Evolutionary conservation across 1,140 invertebrate species (phyloP), one percentile per base, ranked within the genome.

Genomic region (Macrosteles quadrilineatus): DNA sequence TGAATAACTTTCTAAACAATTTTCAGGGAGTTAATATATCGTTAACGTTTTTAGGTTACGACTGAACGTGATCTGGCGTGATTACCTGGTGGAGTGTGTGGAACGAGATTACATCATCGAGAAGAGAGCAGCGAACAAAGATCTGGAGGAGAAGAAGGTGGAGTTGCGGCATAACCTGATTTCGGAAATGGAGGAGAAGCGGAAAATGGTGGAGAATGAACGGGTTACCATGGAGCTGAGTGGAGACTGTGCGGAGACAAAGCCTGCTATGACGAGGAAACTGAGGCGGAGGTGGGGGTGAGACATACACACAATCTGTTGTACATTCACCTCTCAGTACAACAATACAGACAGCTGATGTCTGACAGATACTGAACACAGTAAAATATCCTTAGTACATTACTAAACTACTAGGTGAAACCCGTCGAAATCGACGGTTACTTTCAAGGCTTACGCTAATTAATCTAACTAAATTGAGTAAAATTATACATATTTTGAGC

Each of bases 71-170:
- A 89, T 96, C 73, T 91, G 93, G 81, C 86, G 87, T 73, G 91
- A 95, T 55, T 92, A 94, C 76, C 87, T 94, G 82, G 86, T 89
- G 6, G 92, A 96, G 73, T 89, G 91, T 75, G 90, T 96, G 2
- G 94, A 98, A 77, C 85, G 87, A 71, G 96, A 98, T 75, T 98
- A 93, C 77, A 83, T 91, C 71, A 86, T 88, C 32, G 97, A 98
- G 78, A 94, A 94, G 78, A 92, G 92, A 80, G 88, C 90, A 29
- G 91, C 95, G 1, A 88, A 86, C 0, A 92, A 94, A 80, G 96
- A 98, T 76, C 96, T 95, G 85, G 95, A 98, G 80, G 95, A 98
- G 75, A 97, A 98, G 78, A 96, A 96, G 79, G 86, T 93, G 73
- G 96, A 98, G 78, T 81, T 98, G 12, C 89, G 91, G 76, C 96